Conservation (phyloP, 1,140 invertebrate genomes). For the Trachymyrmex septentrionalis region DNA sequence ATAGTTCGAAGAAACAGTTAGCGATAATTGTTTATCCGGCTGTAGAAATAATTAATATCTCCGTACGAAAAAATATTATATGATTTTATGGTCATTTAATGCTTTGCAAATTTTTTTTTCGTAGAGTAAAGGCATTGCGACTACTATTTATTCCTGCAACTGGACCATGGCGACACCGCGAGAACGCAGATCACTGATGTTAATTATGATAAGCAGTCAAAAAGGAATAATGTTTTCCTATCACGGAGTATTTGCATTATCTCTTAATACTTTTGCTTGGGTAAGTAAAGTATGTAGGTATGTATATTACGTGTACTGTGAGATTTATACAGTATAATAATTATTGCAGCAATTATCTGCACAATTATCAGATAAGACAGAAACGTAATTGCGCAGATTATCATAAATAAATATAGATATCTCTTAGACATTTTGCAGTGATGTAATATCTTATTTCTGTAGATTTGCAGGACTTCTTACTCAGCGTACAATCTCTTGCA, state of each 20-base stretch:
- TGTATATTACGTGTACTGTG: not conserved
- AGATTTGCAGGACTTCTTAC: conserved; percentile 53
- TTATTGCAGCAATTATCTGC: not conserved
- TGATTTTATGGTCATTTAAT: not conserved
- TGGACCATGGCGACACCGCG: conserved; percentile 17
- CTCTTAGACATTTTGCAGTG: not conserved
- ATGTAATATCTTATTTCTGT: conserved; percentile 1
- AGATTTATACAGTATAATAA: not conserved
- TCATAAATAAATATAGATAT: not conserved
- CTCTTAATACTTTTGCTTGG: conserved; percentile 46
- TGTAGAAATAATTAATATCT: not conserved
- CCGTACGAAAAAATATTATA: not conserved
- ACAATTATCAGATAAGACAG: not conserved
- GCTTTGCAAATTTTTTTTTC: not conserved
- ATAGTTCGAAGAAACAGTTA: not conserved
- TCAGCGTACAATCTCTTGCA: conserved; percentile 43
- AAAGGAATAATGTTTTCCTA: conserved; percentile 43
- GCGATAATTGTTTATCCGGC: not conserved
- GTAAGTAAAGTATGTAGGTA: conserved; percentile 1
- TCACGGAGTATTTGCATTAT: conserved; percentile 25
- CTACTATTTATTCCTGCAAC: conserved; percentile 44
- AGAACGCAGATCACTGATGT: conserved; percentile 9
- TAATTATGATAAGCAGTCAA: conserved; percentile 35
- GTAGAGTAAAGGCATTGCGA: conserved; percentile 18
- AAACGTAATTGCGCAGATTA: not conserved